Evolutionary conservation across 2,888 invertebrate genomes (phyloP), one percentile per base, ranked within the genome.

Genomic region (Beris morrisii): DNA sequence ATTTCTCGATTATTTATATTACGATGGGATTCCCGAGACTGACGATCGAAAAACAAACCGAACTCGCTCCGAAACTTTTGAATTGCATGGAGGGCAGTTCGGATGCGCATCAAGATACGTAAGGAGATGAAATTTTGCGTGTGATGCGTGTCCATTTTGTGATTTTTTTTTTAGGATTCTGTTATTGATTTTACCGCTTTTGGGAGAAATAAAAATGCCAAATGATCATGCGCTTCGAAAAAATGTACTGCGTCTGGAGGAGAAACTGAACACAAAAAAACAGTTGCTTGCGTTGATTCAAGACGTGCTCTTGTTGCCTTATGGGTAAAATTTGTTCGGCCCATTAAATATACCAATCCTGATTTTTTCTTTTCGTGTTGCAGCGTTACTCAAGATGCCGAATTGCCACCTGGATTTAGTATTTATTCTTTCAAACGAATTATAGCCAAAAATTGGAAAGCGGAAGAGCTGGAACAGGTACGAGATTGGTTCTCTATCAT

Each of bases 1-100:
- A 97, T 80, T 96, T 97, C 77, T 88, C 93, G 11, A 92, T 96
- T 66, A 93, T 97, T 73, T 97, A 96, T 78, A 90, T 97, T 69
- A 94, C 93, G 76, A 86, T 94, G 86, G 96, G 96, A 7, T 96
- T 88, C 81, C 93, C 95, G 0, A 84, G 96, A 63, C 81, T 95
- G 73, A 85, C 89, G 11, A 81, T 86, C 56, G 88, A 88, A 9
- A 87, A 90, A 74, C 94, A 94, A 79, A 84, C 88, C 5, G 86
- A 86, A 70, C 79, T 95, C 68, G 85, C 92, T 12, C 91, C 94
- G 5, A 83, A 85, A 68, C 81, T 96, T 64, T 81, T 96, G 30
- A 87, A 87, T 74, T 88, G 93, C 69, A 83, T 93, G 55, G 90
- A 91, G 74, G 88, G 88, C 64, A 92, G 92, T 77, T 91, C 95